phyloP scores from a whole-genome alignment of 2,797 vertebrate species.

The Orientallactaga sibirica region DNA sequence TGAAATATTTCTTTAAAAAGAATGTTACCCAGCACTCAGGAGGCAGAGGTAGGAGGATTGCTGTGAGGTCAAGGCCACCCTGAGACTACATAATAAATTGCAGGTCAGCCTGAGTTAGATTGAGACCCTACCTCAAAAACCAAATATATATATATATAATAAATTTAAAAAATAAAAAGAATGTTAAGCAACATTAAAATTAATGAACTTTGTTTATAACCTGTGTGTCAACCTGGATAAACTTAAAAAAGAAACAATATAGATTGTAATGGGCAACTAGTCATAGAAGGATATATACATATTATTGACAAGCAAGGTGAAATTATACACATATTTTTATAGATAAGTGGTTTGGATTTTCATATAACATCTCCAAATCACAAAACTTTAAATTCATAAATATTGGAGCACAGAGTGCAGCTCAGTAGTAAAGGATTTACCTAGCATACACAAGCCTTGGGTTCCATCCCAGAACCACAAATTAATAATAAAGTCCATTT shows the following conservation, averaged over 20 bases:
- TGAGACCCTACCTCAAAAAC: no score
- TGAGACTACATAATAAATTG: no score
- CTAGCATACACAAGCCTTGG: neutral
- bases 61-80: no score
- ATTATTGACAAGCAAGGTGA: neutral
- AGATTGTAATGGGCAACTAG: neutral
- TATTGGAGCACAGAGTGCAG: neutral
- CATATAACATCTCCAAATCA: neutral
- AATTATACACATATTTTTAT: slow-evolving; percentile 25
- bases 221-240: neutral
- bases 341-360: neutral
- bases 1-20: neutral
- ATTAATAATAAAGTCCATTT: neutral
- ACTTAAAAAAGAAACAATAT: neutral
- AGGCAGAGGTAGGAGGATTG: no score
- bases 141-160: no score
- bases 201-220: slow-evolving; percentile 2
- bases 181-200: neutral
- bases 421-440: neutral
- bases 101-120: no score
- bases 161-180: neutral
- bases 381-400: neutral
- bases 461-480: neutral
- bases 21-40: neutral
- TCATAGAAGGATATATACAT: neutral